A percentile compares a stretch with the other conserved stretches of the same genome.
Conservation (phyloP, 2,888 invertebrate species). For the Lamproptera curius region DNA sequence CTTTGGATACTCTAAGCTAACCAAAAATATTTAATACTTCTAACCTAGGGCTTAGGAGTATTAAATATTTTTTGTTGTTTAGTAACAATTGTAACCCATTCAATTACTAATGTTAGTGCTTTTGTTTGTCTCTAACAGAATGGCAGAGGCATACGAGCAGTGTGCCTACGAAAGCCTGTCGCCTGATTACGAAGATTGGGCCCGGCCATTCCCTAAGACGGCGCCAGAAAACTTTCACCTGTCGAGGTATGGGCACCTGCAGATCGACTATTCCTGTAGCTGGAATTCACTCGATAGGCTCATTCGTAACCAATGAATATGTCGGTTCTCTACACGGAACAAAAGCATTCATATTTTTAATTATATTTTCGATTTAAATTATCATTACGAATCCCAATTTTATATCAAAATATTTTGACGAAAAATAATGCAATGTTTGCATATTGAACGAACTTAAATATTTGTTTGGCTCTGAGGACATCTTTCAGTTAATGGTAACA, state of each 20-base stretch:
- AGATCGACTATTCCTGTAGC: constrained; percentile 90
- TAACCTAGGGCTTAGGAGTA: too few relatives aligned
- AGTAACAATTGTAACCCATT: neutral
- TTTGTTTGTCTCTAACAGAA: constrained; percentile 38
- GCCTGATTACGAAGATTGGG: constrained; percentile 78
- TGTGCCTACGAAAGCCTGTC: constrained; percentile 65
- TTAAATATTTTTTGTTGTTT: neutral
- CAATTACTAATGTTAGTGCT: neutral
- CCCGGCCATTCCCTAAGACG: constrained; percentile 84
- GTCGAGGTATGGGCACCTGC: constrained; percentile 87
- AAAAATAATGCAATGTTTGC: too few relatives aligned
- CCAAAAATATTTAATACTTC: too few relatives aligned
- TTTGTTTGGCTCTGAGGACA: too few relatives aligned
- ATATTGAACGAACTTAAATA: too few relatives aligned
- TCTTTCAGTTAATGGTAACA: too few relatives aligned
- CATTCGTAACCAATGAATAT: constrained; percentile 77
- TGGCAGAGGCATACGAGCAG: constrained; percentile 66
- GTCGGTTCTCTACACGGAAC: too few relatives aligned
- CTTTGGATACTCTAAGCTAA: too few relatives aligned
- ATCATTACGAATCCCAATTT: too few relatives aligned
- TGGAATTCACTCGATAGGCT: constrained; percentile 89
- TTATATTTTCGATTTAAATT: too few relatives aligned
- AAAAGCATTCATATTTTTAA: too few relatives aligned
- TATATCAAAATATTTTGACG: too few relatives aligned
- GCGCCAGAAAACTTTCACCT: constrained; percentile 83